Base-by-base conservation (phyloP, 1,140 invertebrate genomes). In the Trigoniulus corallinus region DNA sequence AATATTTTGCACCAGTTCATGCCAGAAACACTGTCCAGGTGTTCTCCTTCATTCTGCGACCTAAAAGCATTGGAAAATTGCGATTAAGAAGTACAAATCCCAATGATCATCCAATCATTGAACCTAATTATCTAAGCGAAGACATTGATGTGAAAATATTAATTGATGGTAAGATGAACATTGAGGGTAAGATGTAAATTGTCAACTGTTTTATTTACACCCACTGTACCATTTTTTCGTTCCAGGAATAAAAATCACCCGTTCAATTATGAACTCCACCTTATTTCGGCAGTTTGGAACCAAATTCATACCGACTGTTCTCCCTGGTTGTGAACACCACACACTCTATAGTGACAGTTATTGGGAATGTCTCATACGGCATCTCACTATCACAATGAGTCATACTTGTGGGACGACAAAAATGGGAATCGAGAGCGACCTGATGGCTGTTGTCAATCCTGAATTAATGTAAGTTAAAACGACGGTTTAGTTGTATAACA, bases 341-440 rank as follows among this genome's bases (percentile, higher is more conserved):
- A 7, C 29, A 7, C 7, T 7, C 7, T 34, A 7, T 34, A 7
- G 7, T 7, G 29, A 34, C 29, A 34, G 15, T 34, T 34, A 34
- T 34, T 34, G 29, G 29, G 29, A 34, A 34, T 34, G 85, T 56
- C 81, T 83, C 0, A 72, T 83, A 1, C 69, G 78, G 46, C 74
- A 78, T 57, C 75, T 80, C 22, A 88, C 84, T 0, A 78, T 77
- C 0, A 79, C 82, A 1, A 81, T 88, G 64, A 88, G 88, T 60
- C 85, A 89, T 66, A 84, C 87, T 63, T 82, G 80, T 0, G 84
- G 82, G 2, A 82, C 80, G 4, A 84, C 82, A 61, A 80, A 75
- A 65, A 87, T 88, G 83, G 84, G 83, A 0, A 75, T 77, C 0
- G 53, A 67, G 0, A 70, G 72, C 0, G 82, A 86, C 61, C 71